These are phyloP conservation scores for Macrotrachela quadricornifera DNA, from an alignment of 1,140 invertebrate genomes.

Conservation along the genomic window DNA sequence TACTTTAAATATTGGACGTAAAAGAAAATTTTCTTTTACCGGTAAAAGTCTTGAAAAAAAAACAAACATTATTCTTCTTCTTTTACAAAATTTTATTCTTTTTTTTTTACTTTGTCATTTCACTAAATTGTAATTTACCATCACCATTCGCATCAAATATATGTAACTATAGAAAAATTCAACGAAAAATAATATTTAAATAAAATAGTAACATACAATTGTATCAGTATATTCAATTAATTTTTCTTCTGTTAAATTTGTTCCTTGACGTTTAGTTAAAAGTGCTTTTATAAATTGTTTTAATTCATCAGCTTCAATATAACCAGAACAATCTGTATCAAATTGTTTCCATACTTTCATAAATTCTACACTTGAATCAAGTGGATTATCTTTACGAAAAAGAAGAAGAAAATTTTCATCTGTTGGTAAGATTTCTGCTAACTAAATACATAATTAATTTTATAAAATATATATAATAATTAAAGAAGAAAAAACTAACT, in stretches of 20 bases:
- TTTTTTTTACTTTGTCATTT: conserved; percentile 72
- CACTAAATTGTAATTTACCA: conserved; percentile 67
- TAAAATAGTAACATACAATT: too few relatives aligned
- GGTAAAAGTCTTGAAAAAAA: conserved; percentile 44
- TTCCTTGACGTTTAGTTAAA: neutral
- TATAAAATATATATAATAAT: neutral
- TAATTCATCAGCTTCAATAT: conserved; percentile 74
- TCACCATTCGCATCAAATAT: conserved; percentile 81
- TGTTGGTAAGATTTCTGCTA: conserved; percentile 69
- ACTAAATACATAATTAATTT: conserved; percentile 37
- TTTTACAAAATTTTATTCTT: neutral
- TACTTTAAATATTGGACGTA: too few relatives aligned
- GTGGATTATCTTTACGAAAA: conserved; percentile 69
- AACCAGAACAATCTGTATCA: conserved; percentile 70
- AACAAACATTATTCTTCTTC: too few relatives aligned
- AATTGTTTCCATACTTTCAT: conserved; percentile 89
- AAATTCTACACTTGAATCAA: conserved; percentile 76
- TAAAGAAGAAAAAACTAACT: conserved; percentile 12
- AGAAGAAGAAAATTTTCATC: conserved; percentile 75
- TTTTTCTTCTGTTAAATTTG: neutral
- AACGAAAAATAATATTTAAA: too few relatives aligned
- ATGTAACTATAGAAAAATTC: conserved; percentile 45
- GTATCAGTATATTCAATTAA: too few relatives aligned
- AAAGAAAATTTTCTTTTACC: conserved; percentile 43
- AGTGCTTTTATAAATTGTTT: conserved; percentile 39